Percentiles rank a stretch among this genome's conserved stretches.
Conservation (phyloP, 92 coral and sea anemone genomes). For the Heliopora coerulea region DNA sequence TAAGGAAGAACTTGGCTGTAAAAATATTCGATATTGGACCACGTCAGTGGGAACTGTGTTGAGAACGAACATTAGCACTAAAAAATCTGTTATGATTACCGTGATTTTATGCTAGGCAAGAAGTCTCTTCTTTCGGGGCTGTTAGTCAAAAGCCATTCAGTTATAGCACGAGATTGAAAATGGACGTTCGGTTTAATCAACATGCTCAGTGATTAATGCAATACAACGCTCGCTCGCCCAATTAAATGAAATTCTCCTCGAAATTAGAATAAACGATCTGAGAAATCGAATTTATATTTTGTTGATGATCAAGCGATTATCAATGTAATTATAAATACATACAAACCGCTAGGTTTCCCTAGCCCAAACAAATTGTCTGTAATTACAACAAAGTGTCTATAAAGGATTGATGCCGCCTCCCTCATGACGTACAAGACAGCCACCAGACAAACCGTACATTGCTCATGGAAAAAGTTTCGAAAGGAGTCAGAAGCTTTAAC, state of each 20-base stretch:
- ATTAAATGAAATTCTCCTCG: neutral
- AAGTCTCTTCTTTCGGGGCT: neutral
- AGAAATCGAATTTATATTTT: conserved; percentile 26
- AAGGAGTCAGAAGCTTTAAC: too few species aligned
- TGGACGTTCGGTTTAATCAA: neutral
- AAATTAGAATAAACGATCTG: conserved; percentile 20
- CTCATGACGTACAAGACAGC: neutral
- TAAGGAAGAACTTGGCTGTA: too few species aligned
- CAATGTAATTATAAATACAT: conserved; percentile 10
- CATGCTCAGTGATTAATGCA: neutral
- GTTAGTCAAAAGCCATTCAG: neutral
- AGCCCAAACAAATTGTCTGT: conserved; percentile 15
- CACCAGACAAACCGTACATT: neutral
- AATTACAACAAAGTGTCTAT: conserved; percentile 11
- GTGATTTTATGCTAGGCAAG: neutral
- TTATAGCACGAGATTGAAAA: neutral
- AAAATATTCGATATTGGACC: neutral
- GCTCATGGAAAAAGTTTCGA: too few species aligned
- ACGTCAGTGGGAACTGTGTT: neutral
- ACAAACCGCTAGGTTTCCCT: conserved; percentile 10
- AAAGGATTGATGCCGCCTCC: neutral
- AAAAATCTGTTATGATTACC: neutral
- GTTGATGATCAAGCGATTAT: conserved; percentile 21
- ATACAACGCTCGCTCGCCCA: conserved; percentile 9
- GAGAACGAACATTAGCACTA: neutral